phyloP scores from a whole-genome alignment of 92 coral and sea anemone genomes.

The Epizoanthus fatuus region DNA sequence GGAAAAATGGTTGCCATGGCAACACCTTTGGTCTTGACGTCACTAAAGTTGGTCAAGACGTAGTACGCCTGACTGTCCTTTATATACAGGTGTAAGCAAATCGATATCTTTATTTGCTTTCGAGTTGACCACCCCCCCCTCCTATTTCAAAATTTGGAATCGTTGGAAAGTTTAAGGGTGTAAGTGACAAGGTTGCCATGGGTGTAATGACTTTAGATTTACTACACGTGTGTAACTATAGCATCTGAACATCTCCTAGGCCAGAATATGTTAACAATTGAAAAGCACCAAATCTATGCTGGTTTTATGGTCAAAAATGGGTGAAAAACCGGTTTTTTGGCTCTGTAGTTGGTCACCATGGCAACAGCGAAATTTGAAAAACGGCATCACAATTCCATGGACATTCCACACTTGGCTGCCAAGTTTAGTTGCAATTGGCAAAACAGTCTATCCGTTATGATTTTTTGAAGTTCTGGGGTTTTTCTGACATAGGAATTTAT shows the following conservation, averaged over 20 bases:
- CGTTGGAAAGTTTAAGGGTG: neutral
- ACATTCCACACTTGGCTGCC: neutral
- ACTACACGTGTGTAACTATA: constrained; percentile 13
- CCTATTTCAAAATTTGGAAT: neutral
- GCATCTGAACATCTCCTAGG: neutral
- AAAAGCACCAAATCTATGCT: neutral
- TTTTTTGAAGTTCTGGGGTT: too few relatives aligned
- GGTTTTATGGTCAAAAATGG: neutral
- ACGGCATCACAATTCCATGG: neutral
- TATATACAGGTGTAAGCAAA: neutral
- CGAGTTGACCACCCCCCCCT: neutral
- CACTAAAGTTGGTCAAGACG: constrained; percentile 1
- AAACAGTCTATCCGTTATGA: too few relatives aligned
- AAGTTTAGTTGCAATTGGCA: too few relatives aligned
- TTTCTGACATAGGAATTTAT: too few relatives aligned
- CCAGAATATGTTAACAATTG: neutral
- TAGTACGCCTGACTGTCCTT: neutral
- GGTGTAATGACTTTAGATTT: neutral
- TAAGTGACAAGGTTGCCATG: constrained; percentile 10
- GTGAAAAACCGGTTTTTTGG: neutral
- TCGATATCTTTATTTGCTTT: constrained; percentile 12
- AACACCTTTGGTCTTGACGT: neutral
- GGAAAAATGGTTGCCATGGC: constrained; percentile 22
- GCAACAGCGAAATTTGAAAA: constrained; percentile 2
- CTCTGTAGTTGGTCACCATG: constrained; percentile 7